Base-by-base conservation (phyloP, 2,888 invertebrate genomes). In the Amphipyra berbera region DNA sequence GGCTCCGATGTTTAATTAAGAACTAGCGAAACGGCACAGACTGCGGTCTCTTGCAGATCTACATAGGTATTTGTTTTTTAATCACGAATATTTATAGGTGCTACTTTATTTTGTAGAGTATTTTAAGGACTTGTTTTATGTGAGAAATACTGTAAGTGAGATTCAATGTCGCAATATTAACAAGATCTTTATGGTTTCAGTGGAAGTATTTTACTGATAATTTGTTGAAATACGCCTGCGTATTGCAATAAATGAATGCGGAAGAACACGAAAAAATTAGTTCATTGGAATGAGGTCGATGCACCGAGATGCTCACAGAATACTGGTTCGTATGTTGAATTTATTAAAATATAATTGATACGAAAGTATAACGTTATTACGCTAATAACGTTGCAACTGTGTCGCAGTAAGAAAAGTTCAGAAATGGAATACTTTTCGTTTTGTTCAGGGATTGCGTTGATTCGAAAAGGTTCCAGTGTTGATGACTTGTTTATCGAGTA, bases 401-500 rank as follows among this genome's bases (percentile, higher is more conserved):
- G 73, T 82, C 81, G 30, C 50, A 75, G 44, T 78, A 63, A 78
- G 13, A 45, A 59, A 68, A 62, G 37, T 56, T 55, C 59, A 37
- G 45, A 44, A 53, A 62, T 61, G 57, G 71, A 50, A 74, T 76
- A 47, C 37, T 68, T 66, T 79, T 73, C 47, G 42, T 49, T 57
- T 68, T 42, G 48, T 46, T 47, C n/a, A 30, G 27, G 58, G 61
- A 79, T 73, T 66, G 77, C 73, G 71, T 75, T 78, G 69, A 68
- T 84, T 78, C 72, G 83, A 84, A 77, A 83, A 78, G 82, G 84
- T 86, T 82, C 85, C 79, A 82, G 61, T 68, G 66, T 74, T 86
- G 86, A 88, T 86, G 88, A 87, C 90, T 90, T 89, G 90, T 89
- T 90, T 86, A 88, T 89, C 88, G 75, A 86, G 90, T 88, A 88